Base-by-base conservation (phyloP, 2,888 invertebrate genomes). In the Fragum fragum region DNA sequence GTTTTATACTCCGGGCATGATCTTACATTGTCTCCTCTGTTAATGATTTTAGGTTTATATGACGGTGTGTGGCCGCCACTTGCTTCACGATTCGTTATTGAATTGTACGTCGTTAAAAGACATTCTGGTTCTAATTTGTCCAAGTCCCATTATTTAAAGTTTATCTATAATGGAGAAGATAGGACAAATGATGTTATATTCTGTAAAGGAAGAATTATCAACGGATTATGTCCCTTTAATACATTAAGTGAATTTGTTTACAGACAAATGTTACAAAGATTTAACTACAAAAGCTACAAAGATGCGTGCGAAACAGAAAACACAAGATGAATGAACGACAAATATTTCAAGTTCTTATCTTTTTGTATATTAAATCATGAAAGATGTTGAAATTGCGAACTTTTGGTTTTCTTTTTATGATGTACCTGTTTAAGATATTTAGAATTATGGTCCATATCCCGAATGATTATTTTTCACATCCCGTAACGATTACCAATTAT, bases 1-100 rank as follows among this genome's bases (percentile, higher is more conserved):
- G 96, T 97, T 0, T 91, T 98, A 0, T 98, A 97, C 93, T 98
- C 98, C 0, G 98, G 98, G 0, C 99, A 99, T 91, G 99, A 99
- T 94, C 97, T 97, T 91, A 98, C 98, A 0, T 92, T 99, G 52
- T 97, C 98, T 90, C 97, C 98, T 85, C 94, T 99, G 52, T 96
- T 97, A 1, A 95, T 97, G 1, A 97, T 98, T 0, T 93, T 99
- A 68, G 98, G 98, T 0, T 94, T 98, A 2, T 93, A 95, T 57
- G 95, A 95, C 79, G 95, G 95, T 66, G 93, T 91, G 76, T 95
- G 97, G 83, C 97, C 98, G 63, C 96, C 97, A 28, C 99, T 98
- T 93, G 98, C 98, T 0, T 97, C 98, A 0, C 95, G 99, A 73
- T 95, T 99, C 89, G 96, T 98, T 1, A 97, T 99, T 88, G 99